Percentiles rank a stretch among this genome's conserved stretches.
Conservation (phyloP, 2,797 vertebrate genomes). For the Helicolenus hilgendorfi region DNA sequence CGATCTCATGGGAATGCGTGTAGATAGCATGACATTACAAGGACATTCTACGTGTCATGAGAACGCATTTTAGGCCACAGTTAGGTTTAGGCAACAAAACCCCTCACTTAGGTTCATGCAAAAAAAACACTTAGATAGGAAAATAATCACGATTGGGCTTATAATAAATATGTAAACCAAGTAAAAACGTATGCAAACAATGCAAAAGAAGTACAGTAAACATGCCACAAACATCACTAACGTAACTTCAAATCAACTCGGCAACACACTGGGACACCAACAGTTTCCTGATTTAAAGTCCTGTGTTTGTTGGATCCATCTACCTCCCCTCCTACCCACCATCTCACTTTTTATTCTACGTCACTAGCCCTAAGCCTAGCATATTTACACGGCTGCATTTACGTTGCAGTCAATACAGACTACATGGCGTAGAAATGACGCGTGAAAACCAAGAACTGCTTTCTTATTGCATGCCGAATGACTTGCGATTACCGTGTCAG, state of each 20-base stretch:
- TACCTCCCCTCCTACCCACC: too few species aligned
- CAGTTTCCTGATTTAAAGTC: too few species aligned
- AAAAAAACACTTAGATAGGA: not conserved
- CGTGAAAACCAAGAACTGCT: not conserved
- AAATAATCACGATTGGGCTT: not conserved
- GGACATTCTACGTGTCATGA: too few species aligned
- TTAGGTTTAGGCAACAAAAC: not conserved
- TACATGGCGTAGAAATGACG: not conserved
- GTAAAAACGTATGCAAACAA: too few species aligned
- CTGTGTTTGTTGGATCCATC: too few species aligned
- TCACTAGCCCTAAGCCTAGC: rapidly evolving
- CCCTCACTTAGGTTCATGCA: too few species aligned
- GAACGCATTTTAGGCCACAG: too few species aligned
- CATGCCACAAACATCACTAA: too few species aligned
- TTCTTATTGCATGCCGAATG: not conserved
- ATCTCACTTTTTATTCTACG: too few species aligned
- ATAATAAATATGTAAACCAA: not conserved
- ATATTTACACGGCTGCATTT: not conserved
- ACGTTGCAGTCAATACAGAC: not conserved
- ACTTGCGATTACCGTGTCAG: not conserved
- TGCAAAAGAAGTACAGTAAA: not conserved
- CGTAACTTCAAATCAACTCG: too few species aligned
- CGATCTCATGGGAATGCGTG: not conserved
- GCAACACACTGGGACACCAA: too few species aligned
- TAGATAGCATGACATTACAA: too few species aligned